Percentiles rank a stretch among this genome's conserved stretches.
Conservation (phyloP, 2,113 vertebrate species). For the Panthera tigris region DNA sequence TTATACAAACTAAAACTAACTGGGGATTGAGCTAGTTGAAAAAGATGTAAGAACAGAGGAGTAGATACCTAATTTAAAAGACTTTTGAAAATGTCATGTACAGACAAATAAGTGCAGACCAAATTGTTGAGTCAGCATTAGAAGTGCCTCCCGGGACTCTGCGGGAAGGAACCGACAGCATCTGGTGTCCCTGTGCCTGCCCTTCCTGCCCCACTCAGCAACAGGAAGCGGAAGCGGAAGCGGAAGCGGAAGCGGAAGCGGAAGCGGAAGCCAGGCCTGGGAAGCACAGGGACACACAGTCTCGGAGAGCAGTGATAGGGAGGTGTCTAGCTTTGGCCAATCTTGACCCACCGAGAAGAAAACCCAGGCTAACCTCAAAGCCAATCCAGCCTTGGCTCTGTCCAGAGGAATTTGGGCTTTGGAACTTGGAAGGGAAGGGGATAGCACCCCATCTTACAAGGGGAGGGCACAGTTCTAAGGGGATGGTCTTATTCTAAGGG, state of each 20-base stretch:
- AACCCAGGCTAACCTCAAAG: background rate
- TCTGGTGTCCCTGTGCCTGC: background rate
- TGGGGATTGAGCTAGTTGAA: background rate
- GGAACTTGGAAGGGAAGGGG: background rate
- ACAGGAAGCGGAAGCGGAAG: background rate
- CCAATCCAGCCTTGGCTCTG: background rate
- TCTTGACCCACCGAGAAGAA: background rate
- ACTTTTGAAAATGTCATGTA: background rate
- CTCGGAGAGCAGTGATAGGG: background rate
- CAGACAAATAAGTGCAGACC: background rate
- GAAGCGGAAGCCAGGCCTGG: background rate
- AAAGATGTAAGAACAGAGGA: background rate
- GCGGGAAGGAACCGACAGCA: background rate
- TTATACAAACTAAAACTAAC: background rate
- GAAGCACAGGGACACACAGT: background rate
- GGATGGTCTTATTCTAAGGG: background rate
- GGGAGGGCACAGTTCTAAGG: background rate
- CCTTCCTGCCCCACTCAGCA: background rate
- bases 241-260: background rate
- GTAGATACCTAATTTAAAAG: background rate
- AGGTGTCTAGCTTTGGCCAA: background rate
- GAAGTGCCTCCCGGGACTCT: background rate
- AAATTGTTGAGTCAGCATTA: background rate
- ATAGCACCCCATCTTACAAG: background rate
- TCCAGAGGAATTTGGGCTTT: background rate